These are phyloP conservation scores for Yoshiicerus persimilis DNA, from an alignment of 1,140 invertebrate genomes.

Conservation along the genomic window DNA sequence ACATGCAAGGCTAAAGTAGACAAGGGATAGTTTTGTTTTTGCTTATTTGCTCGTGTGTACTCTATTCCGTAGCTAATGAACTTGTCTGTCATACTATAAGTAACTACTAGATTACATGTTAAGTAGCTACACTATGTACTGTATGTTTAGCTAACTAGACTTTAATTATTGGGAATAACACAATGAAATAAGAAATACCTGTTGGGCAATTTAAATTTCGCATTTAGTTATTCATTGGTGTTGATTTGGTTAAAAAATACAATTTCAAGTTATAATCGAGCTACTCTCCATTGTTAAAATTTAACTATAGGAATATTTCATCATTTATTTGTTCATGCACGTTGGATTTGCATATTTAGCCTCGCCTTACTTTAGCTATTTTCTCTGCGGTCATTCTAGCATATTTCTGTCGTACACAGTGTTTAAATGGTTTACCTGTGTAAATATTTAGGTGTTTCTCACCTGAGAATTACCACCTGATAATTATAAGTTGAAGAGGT, in stretches of 20 bases:
- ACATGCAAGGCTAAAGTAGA: not conserved
- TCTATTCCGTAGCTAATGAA: constrained; percentile 10
- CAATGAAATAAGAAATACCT: not conserved
- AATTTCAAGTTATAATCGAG: too few species aligned
- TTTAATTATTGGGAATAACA: not conserved
- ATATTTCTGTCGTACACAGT: not conserved
- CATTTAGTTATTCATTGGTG: not conserved
- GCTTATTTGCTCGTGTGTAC: not conserved
- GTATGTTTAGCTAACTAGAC: not conserved
- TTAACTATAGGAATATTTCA: too few species aligned
- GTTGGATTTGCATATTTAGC: not conserved
- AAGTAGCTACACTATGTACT: not conserved
- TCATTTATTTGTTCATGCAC: too few species aligned
- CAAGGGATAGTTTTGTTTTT: not conserved
- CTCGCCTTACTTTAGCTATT: not conserved
- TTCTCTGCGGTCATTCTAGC: not conserved
- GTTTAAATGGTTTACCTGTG: not conserved
- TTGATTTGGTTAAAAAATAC: not conserved
- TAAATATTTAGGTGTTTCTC: constrained; percentile 17
- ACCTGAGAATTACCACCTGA: not conserved
- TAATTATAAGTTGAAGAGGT: constrained; percentile 17
- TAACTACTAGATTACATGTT: not conserved
- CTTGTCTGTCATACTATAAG: not conserved
- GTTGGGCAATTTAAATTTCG: not conserved
- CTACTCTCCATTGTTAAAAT: not conserved